Base-by-base conservation (phyloP, 1,140 invertebrate species). In the Ips nitidus region DNA sequence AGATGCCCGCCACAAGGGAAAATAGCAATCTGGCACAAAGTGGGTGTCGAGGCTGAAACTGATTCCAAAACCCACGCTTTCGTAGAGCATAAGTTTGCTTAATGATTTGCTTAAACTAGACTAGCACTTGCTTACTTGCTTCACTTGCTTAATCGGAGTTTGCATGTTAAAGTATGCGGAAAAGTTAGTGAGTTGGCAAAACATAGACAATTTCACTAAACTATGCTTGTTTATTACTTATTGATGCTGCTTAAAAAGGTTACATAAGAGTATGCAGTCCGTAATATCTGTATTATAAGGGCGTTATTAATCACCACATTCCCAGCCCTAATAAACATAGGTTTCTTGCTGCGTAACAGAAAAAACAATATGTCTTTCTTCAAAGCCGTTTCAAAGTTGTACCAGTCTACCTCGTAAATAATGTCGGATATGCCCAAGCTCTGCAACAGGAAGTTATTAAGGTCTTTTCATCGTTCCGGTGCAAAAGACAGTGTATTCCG, bases 301-400 rank as follows among this genome's bases (percentile, higher is more conserved):
- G 1, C 3, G 41, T 57, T 67, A 4, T 40, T 60, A 55, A 67
- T 67, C 22, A 67, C 43, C n/a, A 67, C 56, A 38, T 56, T 67
- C 4, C 65, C 65, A 6, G 65, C 65, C 8, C 52, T 40, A 36
- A 67, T 67, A 40, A 6, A 40, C 55, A 67, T 59, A 40, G 65
- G 56, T 41, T 52, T 47, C 5, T 60, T 58, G 47, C 43, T 22
- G 4, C 57, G 55, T 22, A 52, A 2, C 36, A 67, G 42, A 36
- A 67, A 67, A 41, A 67, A 67, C 6, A 67, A 38, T 2, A 67
- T 6, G 52, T 67, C 65, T 22, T 59, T 67, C 41, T 67, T 58
- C 3, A 67, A 22, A 36, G 8, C 45, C 4, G 3, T 22, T 0
- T 67, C 56, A 36, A 59, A 67, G 41, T 67, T 39, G 6, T 52